Evolutionary conservation across 2,888 invertebrate genomes (phyloP).

Genomic region (Orchesella flavescens): DNA sequence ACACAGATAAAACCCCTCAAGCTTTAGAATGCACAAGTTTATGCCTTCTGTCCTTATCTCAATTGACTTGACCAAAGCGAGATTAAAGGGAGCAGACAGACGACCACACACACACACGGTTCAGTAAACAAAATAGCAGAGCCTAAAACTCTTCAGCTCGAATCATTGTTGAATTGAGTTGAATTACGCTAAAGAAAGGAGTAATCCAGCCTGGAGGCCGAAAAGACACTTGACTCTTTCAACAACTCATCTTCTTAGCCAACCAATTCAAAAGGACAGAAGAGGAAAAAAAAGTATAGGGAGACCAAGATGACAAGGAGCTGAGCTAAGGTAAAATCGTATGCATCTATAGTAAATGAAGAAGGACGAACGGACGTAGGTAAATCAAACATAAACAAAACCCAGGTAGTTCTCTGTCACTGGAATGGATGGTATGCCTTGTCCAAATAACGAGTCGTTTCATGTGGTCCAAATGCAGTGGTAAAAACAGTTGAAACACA

Average conservation of each 20-base stretch:
- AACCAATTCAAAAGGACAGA: slow-evolving; percentile 19
- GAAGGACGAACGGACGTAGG: slow-evolving; percentile 47
- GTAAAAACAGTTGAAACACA: background rate
- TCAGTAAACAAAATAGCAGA: slow-evolving; percentile 49
- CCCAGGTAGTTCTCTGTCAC: background rate
- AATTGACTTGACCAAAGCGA: slow-evolving; percentile 43
- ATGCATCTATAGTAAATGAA: slow-evolving; percentile 29
- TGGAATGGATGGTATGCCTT: background rate
- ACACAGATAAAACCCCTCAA: slow-evolving; percentile 46
- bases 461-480: background rate
- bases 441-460: background rate
- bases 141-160: too few species aligned
- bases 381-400: slow-evolving; percentile 58
- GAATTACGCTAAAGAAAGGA: background rate
- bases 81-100: slow-evolving; percentile 4
- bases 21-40: background rate
- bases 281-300: slow-evolving; percentile 13
- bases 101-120: slow-evolving; percentile 30
- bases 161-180: slow-evolving; percentile 19
- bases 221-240: slow-evolving; percentile 63
- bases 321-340: slow-evolving; percentile 21
- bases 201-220: slow-evolving; percentile 30
- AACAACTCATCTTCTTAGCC: slow-evolving; percentile 35
- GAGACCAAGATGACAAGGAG: slow-evolving; percentile 1
- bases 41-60: slow-evolving; percentile 7